phyloP scores from a whole-genome alignment of 2,113 vertebrate species.

The Marmota monax region DNA sequence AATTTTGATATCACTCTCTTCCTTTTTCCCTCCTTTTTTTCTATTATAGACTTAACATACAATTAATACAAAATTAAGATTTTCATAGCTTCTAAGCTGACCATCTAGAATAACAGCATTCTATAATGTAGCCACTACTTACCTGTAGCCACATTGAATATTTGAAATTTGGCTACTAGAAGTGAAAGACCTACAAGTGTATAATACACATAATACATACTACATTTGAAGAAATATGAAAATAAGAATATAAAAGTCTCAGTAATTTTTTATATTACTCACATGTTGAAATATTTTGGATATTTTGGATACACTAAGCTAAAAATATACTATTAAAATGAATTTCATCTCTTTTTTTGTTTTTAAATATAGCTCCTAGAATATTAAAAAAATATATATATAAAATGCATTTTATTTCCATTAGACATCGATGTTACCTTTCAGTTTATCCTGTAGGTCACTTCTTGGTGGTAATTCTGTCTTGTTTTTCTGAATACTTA shows the following conservation, averaged over 20 bases:
- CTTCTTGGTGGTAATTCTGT: not conserved
- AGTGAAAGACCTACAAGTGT: slow-evolving; percentile 24
- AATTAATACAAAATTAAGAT: not conserved
- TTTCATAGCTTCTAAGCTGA: slow-evolving; percentile 1
- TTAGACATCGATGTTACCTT: not conserved
- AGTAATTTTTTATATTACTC: slow-evolving; percentile 31
- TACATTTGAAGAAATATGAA: slow-evolving; percentile 41
- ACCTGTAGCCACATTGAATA: not conserved
- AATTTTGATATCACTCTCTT: slow-evolving; percentile 37
- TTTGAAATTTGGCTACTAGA: not conserved
- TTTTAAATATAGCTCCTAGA: slow-evolving; percentile 35
- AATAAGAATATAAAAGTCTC: slow-evolving; percentile 28
- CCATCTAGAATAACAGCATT: not conserved
- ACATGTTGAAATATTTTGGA: slow-evolving; percentile 37
- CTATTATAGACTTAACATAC: not conserved
- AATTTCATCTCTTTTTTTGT: not conserved
- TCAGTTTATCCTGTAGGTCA: not conserved
- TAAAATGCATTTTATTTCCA: not conserved
- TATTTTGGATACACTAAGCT: not conserved
- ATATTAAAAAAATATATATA: not conserved
- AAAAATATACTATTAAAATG: slow-evolving; percentile 39
- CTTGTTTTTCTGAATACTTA: slow-evolving; percentile 32
- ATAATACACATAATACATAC: not conserved
- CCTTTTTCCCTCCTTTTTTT: not conserved
- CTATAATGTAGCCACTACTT: not conserved